These are phyloP conservation scores for Dryococelus australis DNA, from an alignment of 2,888 invertebrate genomes.

Conservation along the genomic window DNA sequence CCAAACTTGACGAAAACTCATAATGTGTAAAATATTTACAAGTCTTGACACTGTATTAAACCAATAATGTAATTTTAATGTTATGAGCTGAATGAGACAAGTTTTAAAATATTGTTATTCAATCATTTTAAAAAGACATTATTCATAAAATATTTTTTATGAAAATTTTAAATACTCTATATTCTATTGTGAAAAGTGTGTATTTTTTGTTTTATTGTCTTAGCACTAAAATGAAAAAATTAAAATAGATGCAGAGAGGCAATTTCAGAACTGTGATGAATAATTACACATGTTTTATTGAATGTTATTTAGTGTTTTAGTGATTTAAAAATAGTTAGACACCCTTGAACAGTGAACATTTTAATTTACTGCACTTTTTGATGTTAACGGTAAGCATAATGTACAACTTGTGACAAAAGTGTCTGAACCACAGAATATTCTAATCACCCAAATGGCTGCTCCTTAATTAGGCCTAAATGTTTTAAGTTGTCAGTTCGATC, in stretches of 20 bases:
- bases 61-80: background rate
- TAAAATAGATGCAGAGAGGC: background rate
- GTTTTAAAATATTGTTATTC: background rate
- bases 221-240: background rate
- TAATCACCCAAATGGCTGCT: background rate
- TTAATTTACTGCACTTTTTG: background rate
- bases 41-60: too few relatives aligned
- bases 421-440: too few relatives aligned
- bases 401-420: background rate
- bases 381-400: background rate
- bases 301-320: slow-evolving; percentile 9
- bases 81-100: background rate
- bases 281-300: background rate
- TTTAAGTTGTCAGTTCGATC: background rate
- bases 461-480: background rate
- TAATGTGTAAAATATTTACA: too few relatives aligned
- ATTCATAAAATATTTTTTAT: background rate
- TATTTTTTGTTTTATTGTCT: background rate
- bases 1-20: too few relatives aligned
- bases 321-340: background rate
- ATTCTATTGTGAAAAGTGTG: background rate
- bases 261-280: background rate
- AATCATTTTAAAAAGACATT: background rate
- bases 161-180: background rate
- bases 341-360: background rate